These are phyloP conservation scores for Lerista edwardsae DNA, from an alignment of 2,797 vertebrate genomes.

Conservation along the genomic window DNA sequence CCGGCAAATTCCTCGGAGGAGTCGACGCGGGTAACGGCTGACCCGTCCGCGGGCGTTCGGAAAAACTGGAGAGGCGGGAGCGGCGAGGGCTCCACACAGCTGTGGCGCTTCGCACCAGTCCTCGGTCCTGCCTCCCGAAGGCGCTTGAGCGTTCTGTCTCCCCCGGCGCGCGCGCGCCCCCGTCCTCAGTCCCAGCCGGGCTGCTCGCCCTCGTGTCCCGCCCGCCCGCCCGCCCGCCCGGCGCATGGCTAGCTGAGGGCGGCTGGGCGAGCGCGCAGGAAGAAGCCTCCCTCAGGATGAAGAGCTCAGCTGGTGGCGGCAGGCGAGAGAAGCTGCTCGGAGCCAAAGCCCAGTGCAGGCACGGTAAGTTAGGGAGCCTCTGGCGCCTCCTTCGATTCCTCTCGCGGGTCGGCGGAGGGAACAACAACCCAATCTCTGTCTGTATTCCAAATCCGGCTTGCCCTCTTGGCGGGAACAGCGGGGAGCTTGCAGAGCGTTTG, in stretches of 20 bases:
- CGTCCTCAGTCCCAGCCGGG: not conserved
- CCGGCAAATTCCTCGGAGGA: not conserved
- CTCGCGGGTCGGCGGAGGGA: not conserved
- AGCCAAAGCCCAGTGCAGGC: constrained; percentile 42
- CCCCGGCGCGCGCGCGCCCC: too few relatives aligned
- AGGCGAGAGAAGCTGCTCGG: constrained; percentile 59
- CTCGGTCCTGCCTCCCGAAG: not conserved
- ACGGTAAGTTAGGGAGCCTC: constrained; percentile 64
- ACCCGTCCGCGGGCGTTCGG: not conserved
- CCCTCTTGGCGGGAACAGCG: too few relatives aligned
- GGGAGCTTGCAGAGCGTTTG: not conserved
- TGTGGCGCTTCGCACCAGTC: not conserved
- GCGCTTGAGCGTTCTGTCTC: not conserved
- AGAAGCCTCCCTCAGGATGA: constrained; percentile 66
- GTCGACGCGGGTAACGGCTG: too few relatives aligned
- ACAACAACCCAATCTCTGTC: too few relatives aligned
- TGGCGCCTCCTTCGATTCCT: not conserved
- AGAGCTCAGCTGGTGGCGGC: constrained; percentile 60
- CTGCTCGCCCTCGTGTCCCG: not conserved
- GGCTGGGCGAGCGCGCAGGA: constrained; percentile 51
- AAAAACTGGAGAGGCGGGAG: not conserved
- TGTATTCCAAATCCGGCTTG: too few relatives aligned
- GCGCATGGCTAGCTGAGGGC: constrained; percentile 62
- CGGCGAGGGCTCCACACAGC: not conserved
- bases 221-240: constrained; percentile 4